Percentiles rank a stretch among this genome's conserved stretches.
phyloP scores from a whole-genome alignment of 2,113 vertebrate genomes.

The Stomatorhinus ivindoensis region DNA sequence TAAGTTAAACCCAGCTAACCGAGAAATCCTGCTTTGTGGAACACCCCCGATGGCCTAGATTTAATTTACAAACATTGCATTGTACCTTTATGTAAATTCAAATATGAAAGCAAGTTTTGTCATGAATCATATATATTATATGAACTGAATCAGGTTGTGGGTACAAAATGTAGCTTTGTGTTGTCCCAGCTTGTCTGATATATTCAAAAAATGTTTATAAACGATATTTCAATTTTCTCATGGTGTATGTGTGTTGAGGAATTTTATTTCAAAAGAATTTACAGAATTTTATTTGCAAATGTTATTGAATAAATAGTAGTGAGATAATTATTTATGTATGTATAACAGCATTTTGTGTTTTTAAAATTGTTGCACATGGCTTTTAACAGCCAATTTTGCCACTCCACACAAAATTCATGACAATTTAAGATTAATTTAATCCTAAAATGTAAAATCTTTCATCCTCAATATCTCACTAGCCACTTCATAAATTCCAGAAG shows the following conservation, averaged over 20 bases:
- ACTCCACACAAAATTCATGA: neutral
- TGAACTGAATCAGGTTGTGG: slow-evolving; percentile 40
- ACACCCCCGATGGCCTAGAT: neutral
- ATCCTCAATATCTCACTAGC: neutral
- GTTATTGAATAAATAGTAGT: slow-evolving; percentile 52
- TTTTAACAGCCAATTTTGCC: neutral
- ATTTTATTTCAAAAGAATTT: slow-evolving; percentile 35
- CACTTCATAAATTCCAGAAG: neutral
- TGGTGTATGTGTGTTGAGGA: slow-evolving; percentile 26
- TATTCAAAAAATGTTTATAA: slow-evolving; percentile 16
- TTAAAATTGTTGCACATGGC: neutral
- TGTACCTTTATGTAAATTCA: neutral
- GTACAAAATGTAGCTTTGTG: slow-evolving; percentile 42
- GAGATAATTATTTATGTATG: neutral
- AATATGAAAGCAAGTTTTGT: neutral
- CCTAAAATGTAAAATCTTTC: neutral
- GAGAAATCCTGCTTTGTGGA: no score
- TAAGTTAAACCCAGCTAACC: no score
- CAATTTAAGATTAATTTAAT: neutral
- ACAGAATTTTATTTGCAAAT: slow-evolving; percentile 51
- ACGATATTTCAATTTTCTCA: slow-evolving; percentile 18
- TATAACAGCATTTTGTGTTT: neutral
- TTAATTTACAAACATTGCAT: neutral
- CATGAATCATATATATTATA: slow-evolving; percentile 34
- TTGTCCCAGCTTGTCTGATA: slow-evolving; percentile 26